These are phyloP conservation scores for Paracentrotus lividus DNA, from an alignment of 53 echinoderm and acorn worm species.

Conservation along the genomic window DNA sequence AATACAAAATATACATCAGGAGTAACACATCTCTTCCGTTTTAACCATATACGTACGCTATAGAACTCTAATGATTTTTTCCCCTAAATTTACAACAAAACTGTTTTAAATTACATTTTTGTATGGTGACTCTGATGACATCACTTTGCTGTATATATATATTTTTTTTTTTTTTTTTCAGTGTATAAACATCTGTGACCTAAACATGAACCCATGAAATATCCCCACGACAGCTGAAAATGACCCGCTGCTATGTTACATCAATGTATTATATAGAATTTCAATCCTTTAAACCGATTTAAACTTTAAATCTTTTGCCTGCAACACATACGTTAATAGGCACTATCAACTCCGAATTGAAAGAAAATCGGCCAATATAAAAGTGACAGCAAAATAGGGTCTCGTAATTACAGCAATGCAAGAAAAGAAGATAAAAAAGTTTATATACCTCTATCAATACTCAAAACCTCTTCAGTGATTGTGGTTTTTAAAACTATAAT, in stretches of 20 bases:
- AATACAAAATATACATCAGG: no score
- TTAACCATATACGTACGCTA: no score
- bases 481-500: conserved; percentile 31
- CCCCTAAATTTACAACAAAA: not conserved
- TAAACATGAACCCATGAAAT: not conserved
- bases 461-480: no score
- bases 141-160: no score
- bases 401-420: not conserved
- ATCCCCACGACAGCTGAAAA: not conserved
- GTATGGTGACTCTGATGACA: no score
- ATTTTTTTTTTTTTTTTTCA: no score
- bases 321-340: not conserved
- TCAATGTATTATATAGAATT: conserved; percentile 16
- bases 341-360: not conserved
- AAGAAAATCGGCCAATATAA: not conserved
- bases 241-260: not conserved
- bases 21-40: no score
- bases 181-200: not conserved
- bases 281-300: not conserved
- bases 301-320: not conserved
- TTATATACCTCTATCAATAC: no score
- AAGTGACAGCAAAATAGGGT: conserved; percentile 36
- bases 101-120: no score
- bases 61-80: no score
- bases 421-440: not conserved